Evolutionary conservation across 1,140 invertebrate species (phyloP), one percentile per base, ranked within the genome.

Genomic region (Orius insidiosus): DNA sequence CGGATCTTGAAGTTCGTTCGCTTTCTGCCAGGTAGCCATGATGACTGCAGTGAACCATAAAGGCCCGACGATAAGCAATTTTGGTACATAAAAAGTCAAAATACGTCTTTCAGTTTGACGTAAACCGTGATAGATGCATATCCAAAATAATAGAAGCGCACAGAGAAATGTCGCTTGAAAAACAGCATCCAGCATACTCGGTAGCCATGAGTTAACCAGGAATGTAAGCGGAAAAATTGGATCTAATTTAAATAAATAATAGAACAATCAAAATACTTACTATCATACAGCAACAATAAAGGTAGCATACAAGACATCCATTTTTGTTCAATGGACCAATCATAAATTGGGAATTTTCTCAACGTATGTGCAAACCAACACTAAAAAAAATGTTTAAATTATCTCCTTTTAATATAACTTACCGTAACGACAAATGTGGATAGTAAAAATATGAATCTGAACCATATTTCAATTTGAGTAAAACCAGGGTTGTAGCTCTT

Each of bases 311-410:
- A 63, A 1, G 85, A 85, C 56, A 95, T 78, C 92, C 92, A 97
- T 64, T 88, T 92, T 59, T 98, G 92, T 65, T 98, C 93, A 54
- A 95, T 93, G 3, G 92, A 92, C 92, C 92, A 98, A 63, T 95
- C 89, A 53, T 78, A 74, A 2, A 90, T 68, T 0, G 80, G 75
- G 67, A 88, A 96, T 60, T 83, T 89, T 56, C 86, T 70, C 44
- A 98, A 65, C 0, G 77, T 77, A 63, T 92, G 82, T 4, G 80
- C 80, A 66, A 90, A 94, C 78, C 86, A 88, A 60, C 83, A 90
- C 90, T 96, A 36, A 35, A 52, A 48, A 3, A 33, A n/a, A n/a
- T n/a, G n/a, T n/a, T n/a, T n/a, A 47, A 8, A 44, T 14, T 19
- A 47, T 3, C 2, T 47, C 14, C 13, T 14, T 16, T 14, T 11